Evolutionary conservation across 2,797 vertebrate species (phyloP).

Genomic region (Acanthopagrus latus): DNA sequence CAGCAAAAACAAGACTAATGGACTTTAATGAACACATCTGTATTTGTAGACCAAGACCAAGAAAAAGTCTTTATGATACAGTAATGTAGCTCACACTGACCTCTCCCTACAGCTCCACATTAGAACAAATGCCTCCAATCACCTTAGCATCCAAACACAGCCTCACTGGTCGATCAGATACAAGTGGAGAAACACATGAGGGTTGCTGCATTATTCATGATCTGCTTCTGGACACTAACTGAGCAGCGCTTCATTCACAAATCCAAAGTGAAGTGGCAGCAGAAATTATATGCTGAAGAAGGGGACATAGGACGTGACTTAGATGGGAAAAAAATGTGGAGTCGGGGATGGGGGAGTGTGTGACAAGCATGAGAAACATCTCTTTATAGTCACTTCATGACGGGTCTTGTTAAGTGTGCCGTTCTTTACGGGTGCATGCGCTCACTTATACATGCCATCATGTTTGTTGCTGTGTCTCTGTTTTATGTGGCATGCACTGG

Average conservation of each 20-base stretch:
- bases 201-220: slow-evolving; percentile 76
- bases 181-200: slow-evolving; percentile 39
- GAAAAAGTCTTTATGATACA: slow-evolving; percentile 24
- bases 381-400: slow-evolving; percentile 33
- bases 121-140: slow-evolving; percentile 53
- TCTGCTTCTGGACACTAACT: slow-evolving; percentile 61
- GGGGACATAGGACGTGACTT: slow-evolving; percentile 31
- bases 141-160: slow-evolving; percentile 27
- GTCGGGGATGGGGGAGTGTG: not conserved
- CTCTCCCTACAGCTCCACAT: slow-evolving; percentile 37
- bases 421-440: slow-evolving; percentile 16
- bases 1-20: slow-evolving; percentile 15
- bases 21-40: slow-evolving; percentile 19
- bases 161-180: slow-evolving; percentile 33
- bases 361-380: slow-evolving; percentile 40
- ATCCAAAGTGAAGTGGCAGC: slow-evolving; percentile 64
- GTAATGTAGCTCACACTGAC: slow-evolving; percentile 17
- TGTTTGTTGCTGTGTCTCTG: slow-evolving; percentile 1
- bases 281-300: slow-evolving; percentile 55
- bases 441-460: slow-evolving; percentile 13
- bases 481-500: slow-evolving; percentile 21
- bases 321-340: slow-evolving; percentile 16
- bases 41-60: slow-evolving; percentile 23
- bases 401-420: slow-evolving; percentile 24
- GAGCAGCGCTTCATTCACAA: slow-evolving; percentile 76